These are phyloP conservation scores for Adoxophyes honmai DNA, from an alignment of 1,140 invertebrate genomes.

Conservation along the genomic window DNA sequence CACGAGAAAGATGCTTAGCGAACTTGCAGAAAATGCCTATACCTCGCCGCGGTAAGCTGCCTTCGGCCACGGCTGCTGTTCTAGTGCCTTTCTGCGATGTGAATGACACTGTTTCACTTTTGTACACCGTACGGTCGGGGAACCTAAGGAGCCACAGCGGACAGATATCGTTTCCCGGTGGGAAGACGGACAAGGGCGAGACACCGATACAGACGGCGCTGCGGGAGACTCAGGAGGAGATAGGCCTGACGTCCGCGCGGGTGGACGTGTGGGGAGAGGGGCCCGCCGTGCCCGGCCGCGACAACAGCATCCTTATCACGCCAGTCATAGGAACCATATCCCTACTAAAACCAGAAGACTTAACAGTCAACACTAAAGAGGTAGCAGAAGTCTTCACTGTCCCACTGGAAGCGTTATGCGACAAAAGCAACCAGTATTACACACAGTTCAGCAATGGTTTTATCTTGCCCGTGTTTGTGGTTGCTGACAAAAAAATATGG, in stretches of 20 bases:
- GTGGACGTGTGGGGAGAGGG: constrained; percentile 87
- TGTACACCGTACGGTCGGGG: constrained; percentile 89
- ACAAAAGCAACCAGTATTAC: constrained; percentile 75
- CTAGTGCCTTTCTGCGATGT: constrained; percentile 86
- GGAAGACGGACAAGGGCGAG: constrained; percentile 85
- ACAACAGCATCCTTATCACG: constrained; percentile 80
- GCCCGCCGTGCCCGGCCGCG: constrained; percentile 62
- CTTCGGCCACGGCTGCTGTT: constrained; percentile 61
- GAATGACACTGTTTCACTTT: constrained; percentile 83
- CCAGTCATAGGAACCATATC: constrained; percentile 86
- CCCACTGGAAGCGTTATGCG: constrained; percentile 82
- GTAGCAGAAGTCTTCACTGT: constrained; percentile 88
- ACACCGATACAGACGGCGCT: constrained; percentile 84
- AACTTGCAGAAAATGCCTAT: constrained; percentile 47
- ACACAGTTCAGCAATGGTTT: constrained; percentile 57
- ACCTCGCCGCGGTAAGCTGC: constrained; percentile 25
- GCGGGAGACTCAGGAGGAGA: constrained; percentile 92
- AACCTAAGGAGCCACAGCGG: constrained; percentile 85
- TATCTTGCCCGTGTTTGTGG: constrained; percentile 59
- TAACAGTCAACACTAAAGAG: constrained; percentile 83
- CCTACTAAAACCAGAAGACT: constrained; percentile 69
- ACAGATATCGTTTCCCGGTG: constrained; percentile 94
- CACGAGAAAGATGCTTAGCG: constrained; percentile 49
- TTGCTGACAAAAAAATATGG: constrained; percentile 64
- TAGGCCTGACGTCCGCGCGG: constrained; percentile 82